These are phyloP conservation scores for Grammomys surdaster DNA, from an alignment of 2,113 vertebrate species.

Conservation along the genomic window DNA sequence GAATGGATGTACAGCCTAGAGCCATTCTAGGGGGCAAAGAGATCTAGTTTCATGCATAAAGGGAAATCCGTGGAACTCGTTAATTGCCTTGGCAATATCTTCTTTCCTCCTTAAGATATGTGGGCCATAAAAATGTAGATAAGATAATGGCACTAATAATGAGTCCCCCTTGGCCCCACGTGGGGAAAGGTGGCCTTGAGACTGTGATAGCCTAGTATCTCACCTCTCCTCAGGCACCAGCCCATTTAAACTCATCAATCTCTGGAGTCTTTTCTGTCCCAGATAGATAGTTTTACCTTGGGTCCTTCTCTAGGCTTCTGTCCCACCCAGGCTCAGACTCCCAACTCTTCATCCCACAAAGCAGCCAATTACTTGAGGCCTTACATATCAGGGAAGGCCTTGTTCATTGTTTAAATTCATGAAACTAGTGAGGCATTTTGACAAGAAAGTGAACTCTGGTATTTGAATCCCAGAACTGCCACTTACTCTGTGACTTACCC, in stretches of 20 bases:
- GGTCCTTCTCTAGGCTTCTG: constrained; percentile 7
- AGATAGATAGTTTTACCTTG: constrained; percentile 26
- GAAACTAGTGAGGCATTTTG: constrained; percentile 2
- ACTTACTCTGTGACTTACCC: constrained; percentile 67
- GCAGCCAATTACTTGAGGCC: neutral
- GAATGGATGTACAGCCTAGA: neutral
- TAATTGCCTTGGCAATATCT: neutral
- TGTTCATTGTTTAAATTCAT: constrained; percentile 35
- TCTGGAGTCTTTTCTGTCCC: neutral
- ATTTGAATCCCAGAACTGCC: constrained; percentile 60
- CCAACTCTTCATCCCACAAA: neutral
- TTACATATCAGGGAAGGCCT: neutral
- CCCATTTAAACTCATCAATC: neutral
- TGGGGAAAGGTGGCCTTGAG: neutral
- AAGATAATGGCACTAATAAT: neutral
- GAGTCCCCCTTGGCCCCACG: neutral
- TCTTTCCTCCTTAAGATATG: neutral
- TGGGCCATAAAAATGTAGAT: neutral
- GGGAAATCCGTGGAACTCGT: neutral
- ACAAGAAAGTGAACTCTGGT: constrained; percentile 53
- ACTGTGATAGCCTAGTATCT: neutral
- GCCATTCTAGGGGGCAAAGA: neutral
- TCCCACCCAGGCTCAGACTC: neutral
- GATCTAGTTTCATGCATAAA: constrained; percentile 35
- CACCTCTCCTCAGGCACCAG: neutral